Percentiles rank a stretch among this genome's conserved stretches.
These are phyloP conservation scores for Heterotilapia buettikoferi DNA, from an alignment of 2,113 vertebrate species.

Conservation along the genomic window DNA sequence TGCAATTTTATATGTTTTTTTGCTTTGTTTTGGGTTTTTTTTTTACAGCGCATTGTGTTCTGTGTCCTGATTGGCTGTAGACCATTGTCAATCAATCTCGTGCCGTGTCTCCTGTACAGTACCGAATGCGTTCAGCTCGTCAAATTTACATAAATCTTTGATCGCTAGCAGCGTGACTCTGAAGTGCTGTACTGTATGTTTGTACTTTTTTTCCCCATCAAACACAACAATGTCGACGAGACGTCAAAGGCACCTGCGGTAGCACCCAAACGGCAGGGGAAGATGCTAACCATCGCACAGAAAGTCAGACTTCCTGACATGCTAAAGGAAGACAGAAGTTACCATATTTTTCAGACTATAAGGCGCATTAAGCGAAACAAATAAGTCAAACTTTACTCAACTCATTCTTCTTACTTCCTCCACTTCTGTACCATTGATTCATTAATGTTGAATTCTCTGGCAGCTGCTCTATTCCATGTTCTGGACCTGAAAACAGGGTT, in stretches of 20 bases:
- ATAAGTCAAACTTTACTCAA: not conserved
- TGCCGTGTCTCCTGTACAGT: not conserved
- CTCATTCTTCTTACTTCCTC: not conserved
- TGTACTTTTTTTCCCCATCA: not conserved
- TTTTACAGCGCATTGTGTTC: fast-evolving
- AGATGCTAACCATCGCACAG: not conserved
- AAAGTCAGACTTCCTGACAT: not conserved
- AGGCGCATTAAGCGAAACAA: not conserved
- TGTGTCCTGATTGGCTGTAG: not conserved
- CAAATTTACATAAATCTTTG: not conserved
- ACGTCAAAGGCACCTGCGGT: not conserved
- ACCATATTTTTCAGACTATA: not conserved
- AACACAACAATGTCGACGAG: not conserved
- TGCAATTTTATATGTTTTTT: not conserved
- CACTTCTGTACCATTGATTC: not conserved
- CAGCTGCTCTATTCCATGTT: not conserved
- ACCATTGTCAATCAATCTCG: fast-evolving
- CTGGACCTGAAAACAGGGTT: not conserved
- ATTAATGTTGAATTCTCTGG: not conserved
- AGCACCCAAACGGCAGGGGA: fast-evolving
- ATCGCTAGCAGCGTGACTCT: fast-evolving
- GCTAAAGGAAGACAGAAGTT: not conserved
- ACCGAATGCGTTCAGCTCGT: fast-evolving
- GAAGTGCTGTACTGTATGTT: not conserved
- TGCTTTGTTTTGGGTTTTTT: not conserved